phyloP scores from a whole-genome alignment of 2,113 vertebrate species.

The Gymnocephalus cernua region DNA sequence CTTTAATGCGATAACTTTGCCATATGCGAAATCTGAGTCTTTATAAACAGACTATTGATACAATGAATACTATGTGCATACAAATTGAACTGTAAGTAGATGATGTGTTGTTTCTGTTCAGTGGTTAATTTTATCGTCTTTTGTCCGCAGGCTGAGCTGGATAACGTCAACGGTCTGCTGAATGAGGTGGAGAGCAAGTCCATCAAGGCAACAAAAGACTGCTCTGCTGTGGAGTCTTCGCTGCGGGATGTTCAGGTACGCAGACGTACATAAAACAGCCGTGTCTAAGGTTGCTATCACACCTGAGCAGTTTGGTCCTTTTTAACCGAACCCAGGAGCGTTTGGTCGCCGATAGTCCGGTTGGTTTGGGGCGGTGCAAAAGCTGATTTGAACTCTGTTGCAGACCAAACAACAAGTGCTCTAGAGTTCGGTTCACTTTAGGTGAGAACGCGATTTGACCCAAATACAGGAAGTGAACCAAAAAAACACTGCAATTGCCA shows the following conservation, averaged over 20 bases:
- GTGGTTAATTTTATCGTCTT: not conserved
- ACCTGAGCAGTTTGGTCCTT: too few relatives aligned
- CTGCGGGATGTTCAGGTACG: conserved; percentile 95
- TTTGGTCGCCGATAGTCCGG: too few relatives aligned
- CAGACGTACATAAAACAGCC: not conserved
- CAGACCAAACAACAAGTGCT: too few relatives aligned
- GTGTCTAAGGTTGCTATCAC: not conserved
- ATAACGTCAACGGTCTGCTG: conserved; percentile 89
- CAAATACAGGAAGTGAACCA: too few relatives aligned
- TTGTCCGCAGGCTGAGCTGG: conserved; percentile 88
- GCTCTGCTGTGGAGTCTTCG: conserved; percentile 93
- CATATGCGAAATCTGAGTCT: not conserved
- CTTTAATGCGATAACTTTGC: not conserved
- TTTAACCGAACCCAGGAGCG: too few relatives aligned
- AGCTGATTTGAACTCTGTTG: too few relatives aligned
- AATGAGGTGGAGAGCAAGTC: conserved; percentile 93
- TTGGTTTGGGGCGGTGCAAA: too few relatives aligned
- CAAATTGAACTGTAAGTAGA: not conserved
- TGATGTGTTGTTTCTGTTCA: not conserved
- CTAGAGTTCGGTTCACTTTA: too few relatives aligned
- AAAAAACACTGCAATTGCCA: too few relatives aligned
- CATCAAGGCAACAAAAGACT: conserved; percentile 95
- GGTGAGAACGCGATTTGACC: too few relatives aligned
- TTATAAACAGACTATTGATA: too few relatives aligned
- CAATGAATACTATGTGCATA: not conserved